Conservation (phyloP, 2,113 vertebrate genomes). For the mouse (Mus musculus) region DNA sequence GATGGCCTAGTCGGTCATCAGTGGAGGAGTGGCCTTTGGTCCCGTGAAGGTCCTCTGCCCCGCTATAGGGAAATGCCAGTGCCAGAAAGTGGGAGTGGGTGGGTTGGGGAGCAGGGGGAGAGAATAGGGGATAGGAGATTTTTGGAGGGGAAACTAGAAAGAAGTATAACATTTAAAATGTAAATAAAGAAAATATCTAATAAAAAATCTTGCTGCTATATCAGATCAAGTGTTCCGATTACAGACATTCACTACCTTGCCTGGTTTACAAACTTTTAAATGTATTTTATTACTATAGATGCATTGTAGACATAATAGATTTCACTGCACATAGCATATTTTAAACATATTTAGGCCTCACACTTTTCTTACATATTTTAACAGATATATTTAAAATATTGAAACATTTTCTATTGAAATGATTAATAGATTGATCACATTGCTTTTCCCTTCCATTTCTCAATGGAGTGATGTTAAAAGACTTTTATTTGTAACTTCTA, state of each 20-base stretch:
- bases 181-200: too few species aligned
- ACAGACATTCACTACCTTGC: not conserved
- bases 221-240: not conserved
- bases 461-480: not conserved
- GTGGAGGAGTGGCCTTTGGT: too few species aligned
- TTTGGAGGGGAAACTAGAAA: too few species aligned
- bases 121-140: too few species aligned
- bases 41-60: too few species aligned
- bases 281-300: not conserved
- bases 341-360: not conserved
- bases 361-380: not conserved
- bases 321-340: not conserved
- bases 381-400: not conserved
- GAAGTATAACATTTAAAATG: too few species aligned
- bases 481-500: not conserved
- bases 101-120: too few species aligned
- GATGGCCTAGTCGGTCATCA: too few species aligned
- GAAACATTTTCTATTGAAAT: not conserved
- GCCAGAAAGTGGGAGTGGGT: too few species aligned
- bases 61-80: too few species aligned
- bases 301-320: not conserved
- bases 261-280: not conserved
- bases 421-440: not conserved
- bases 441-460: not conserved
- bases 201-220: too few species aligned